Conservation (phyloP, 2,797 vertebrate species). For the Dallia pectoralis region DNA sequence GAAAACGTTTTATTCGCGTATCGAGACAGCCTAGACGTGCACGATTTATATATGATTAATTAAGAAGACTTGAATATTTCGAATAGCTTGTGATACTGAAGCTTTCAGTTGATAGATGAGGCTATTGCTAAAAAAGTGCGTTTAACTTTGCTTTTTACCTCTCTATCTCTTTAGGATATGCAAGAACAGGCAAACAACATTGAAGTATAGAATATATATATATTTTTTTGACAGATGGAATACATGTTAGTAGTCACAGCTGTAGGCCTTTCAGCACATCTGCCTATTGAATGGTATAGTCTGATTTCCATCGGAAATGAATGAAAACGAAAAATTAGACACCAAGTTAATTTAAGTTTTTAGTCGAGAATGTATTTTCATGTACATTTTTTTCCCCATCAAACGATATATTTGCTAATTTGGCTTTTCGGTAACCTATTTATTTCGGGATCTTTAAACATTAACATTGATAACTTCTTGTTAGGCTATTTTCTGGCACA, state of each 20-base stretch:
- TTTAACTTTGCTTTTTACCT: slow-evolving; percentile 46
- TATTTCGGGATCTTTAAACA: not conserved
- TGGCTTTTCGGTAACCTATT: not conserved
- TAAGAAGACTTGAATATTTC: not conserved
- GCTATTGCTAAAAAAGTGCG: slow-evolving; percentile 33
- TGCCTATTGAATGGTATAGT: not conserved
- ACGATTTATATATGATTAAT: slow-evolving; percentile 4
- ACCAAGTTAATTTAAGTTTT: slow-evolving; percentile 2
- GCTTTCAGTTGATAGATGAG: slow-evolving; percentile 26
- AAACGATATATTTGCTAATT: not conserved
- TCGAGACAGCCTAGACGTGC: slow-evolving; percentile 56
- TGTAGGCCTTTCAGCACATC: slow-evolving; percentile 1
- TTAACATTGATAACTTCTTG: not conserved
- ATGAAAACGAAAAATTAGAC: not conserved
- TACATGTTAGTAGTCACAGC: not conserved
- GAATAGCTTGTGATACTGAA: slow-evolving; percentile 58
- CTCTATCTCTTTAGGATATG: not conserved
- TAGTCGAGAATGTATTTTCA: not conserved
- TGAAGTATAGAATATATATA: not conserved
- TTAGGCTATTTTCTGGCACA: not conserved
- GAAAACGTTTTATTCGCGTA: slow-evolving; percentile 44
- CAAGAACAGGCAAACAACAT: not conserved
- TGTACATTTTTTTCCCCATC: not conserved
- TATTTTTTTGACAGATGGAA: not conserved
- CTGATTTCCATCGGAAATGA: not conserved